A percentile compares a stretch with the other conserved stretches of the same genome.
phyloP scores from a whole-genome alignment of 2,113 vertebrate species.

The Pygoscelis adeliae region DNA sequence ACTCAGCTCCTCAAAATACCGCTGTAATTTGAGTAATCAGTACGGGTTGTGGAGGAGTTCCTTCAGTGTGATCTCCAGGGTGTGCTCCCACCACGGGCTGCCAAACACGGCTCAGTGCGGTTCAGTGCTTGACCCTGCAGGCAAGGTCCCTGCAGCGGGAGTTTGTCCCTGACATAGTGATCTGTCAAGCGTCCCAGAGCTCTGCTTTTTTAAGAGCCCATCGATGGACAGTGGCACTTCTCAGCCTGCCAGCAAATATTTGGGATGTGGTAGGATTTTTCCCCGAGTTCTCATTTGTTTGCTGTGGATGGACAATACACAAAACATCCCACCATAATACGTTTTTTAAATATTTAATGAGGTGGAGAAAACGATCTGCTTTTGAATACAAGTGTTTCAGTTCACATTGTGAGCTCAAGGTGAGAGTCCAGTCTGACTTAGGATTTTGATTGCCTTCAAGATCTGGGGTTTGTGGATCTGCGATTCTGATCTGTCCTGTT shows the following conservation, averaged over 20 bases:
- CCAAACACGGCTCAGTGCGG: background rate
- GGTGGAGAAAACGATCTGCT: background rate
- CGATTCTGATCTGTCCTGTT: background rate
- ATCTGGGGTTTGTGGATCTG: background rate
- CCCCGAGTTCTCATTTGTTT: background rate
- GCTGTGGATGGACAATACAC: background rate
- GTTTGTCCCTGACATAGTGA: background rate
- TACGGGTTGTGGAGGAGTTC: background rate
- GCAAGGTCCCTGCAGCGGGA: background rate
- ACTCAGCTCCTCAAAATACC: background rate
- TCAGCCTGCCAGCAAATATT: background rate
- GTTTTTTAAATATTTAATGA: background rate
- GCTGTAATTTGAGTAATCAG: background rate
- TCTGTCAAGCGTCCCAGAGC: background rate
- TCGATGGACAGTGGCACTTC: background rate
- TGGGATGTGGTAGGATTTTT: background rate
- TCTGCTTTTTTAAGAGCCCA: background rate
- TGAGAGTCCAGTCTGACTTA: background rate
- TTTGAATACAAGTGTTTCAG: background rate
- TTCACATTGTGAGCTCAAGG: background rate
- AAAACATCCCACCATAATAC: accelerated
- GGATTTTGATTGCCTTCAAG: background rate
- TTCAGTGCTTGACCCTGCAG: accelerated
- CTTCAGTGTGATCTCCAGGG: background rate
- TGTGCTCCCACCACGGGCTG: background rate